Base-by-base conservation (phyloP, 2,113 vertebrate genomes). In the Bostrychus sinensis region DNA sequence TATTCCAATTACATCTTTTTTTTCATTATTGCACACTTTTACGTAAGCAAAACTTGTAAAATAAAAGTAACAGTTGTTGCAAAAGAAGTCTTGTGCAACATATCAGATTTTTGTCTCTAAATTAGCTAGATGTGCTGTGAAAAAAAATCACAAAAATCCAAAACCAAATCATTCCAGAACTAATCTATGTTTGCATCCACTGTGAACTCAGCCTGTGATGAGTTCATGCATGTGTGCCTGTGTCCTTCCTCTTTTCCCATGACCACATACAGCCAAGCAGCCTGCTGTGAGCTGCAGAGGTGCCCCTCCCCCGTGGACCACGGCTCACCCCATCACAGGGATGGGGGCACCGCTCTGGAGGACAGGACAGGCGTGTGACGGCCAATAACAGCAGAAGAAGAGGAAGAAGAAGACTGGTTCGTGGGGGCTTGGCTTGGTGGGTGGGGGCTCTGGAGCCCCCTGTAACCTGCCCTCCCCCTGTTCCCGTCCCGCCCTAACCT, bases 211-310 rank as follows among this genome's bases (percentile, higher is more conserved):
- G 22, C 41, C 71, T 68, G 20, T 65, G 26, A 63, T 39, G 41
- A 68, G 48, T 56, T 58, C 4, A 12, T 51, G 63, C 38, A n/a
- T 73, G 62, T 66, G 66, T 25, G 17, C 56, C n/a, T n/a, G 57
- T 30, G 72, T 84, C 65, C 74, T 82, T 78, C 41, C 66, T 72
- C 63, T 51, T 55, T 61, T 71, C 59, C 55, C 62, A 14, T 72
- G 37, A 66, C 72, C 72, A 70, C 62, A 75, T 68, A 77, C 79
- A 75, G 80, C 73, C 82, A 80, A 83, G 81, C 78, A 66, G 76
- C 82, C 80, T 72, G 69, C 82, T 88, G 83, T 78, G 80, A 82
- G 71, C 83, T 71, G 76, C 55, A 13, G 68, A 84, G 79, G 75
- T 81, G 84, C 72, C 32, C 61, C 65, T 0, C 50, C 59, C 23